These are phyloP conservation scores for Pyxicephalus adspersus DNA, from an alignment of 2,113 vertebrate species.

Conservation along the genomic window DNA sequence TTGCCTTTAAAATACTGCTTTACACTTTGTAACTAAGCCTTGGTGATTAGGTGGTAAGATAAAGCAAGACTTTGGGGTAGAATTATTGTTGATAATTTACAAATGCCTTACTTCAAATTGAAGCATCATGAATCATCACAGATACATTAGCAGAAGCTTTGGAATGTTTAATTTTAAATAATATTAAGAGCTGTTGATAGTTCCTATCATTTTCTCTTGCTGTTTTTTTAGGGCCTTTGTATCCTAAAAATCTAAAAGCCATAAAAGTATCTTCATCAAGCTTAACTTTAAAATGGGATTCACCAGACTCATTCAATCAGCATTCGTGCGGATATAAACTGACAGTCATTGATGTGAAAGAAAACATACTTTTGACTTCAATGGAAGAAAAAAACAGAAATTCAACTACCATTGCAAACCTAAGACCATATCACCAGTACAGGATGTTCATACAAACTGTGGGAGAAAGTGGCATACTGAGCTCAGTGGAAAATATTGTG, in stretches of 20 bases:
- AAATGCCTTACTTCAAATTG: no score
- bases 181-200: neutral
- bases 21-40: no score
- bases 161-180: no score
- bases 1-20: no score
- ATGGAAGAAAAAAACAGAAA: conserved; percentile 66
- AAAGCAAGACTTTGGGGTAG: no score
- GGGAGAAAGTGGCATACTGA: conserved; percentile 72
- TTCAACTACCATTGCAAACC: conserved; percentile 66
- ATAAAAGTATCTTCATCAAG: conserved; percentile 68
- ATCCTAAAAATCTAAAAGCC: conserved; percentile 71
- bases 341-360: conserved; percentile 69
- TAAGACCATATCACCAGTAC: conserved; percentile 77
- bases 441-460: conserved; percentile 74
- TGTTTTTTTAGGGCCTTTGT: conserved; percentile 70
- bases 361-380: conserved; percentile 61
- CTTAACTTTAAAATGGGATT: conserved; percentile 74
- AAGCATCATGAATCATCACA: no score
- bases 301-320: conserved; percentile 59
- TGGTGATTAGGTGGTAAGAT: no score
- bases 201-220: neutral
- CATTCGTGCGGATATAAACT: conserved; percentile 74
- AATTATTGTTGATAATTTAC: no score
- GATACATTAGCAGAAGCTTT: no score
- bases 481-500: conserved; percentile 68